These are phyloP conservation scores for Neotragus pygmaeus DNA, from an alignment of 2,113 vertebrate genomes.

Conservation along the genomic window DNA sequence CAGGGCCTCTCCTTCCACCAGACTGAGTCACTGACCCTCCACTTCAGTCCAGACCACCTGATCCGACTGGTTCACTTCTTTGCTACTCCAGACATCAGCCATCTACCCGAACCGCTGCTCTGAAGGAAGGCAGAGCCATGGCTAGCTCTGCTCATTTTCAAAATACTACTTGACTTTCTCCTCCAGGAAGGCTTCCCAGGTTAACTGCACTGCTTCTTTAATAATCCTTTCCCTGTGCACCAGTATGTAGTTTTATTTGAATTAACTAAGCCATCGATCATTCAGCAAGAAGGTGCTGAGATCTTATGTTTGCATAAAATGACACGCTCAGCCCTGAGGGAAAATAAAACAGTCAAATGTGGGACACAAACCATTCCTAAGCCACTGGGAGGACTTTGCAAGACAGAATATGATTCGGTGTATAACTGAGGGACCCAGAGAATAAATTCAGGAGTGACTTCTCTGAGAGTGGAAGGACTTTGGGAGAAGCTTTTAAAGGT, in stretches of 20 bases:
- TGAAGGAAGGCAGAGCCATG: background rate
- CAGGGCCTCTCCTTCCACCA: too few relatives aligned
- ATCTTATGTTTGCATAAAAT: background rate
- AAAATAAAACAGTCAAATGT: background rate
- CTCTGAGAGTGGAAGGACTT: background rate
- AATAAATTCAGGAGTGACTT: background rate
- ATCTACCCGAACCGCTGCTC: background rate
- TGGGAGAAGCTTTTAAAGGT: background rate
- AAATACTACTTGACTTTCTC: background rate
- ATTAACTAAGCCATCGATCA: background rate
- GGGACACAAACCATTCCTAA: background rate
- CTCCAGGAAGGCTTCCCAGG: conserved; percentile 20
- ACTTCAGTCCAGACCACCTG: background rate
- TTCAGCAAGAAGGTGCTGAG: background rate
- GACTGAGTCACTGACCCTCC: background rate
- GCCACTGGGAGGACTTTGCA: background rate
- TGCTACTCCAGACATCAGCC: background rate
- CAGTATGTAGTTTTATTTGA: background rate
- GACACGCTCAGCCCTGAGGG: background rate
- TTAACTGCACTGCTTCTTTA: background rate
- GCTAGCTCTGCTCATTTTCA: background rate
- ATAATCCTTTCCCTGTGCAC: background rate
- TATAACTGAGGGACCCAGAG: background rate
- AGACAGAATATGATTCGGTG: background rate
- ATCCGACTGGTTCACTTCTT: background rate